These are phyloP conservation scores for Glyptemys insculpta DNA, from an alignment of 2,797 vertebrate species.

Conservation along the genomic window DNA sequence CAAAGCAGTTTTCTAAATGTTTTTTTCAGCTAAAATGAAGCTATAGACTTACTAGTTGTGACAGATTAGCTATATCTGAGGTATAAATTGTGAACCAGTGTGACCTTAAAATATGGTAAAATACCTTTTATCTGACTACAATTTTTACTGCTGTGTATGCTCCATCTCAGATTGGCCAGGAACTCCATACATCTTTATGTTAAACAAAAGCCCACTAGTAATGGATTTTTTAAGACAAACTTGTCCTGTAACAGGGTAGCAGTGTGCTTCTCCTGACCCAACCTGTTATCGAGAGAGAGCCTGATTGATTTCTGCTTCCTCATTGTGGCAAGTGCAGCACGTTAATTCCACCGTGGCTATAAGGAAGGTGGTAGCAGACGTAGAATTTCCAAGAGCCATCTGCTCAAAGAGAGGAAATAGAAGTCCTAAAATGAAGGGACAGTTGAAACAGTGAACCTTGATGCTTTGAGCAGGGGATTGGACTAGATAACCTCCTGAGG, in stretches of 20 bases:
- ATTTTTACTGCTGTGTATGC: not conserved
- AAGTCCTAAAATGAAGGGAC: not conserved
- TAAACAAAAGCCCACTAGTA: not conserved
- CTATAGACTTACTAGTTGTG: not conserved
- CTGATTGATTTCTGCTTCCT: not conserved
- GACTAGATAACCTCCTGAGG: too few relatives aligned
- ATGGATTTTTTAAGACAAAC: not conserved
- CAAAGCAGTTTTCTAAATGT: not conserved
- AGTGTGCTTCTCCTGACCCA: not conserved
- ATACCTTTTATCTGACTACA: not conserved
- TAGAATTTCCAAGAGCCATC: not conserved
- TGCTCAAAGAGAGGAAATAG: accelerated
- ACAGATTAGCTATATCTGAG: not conserved
- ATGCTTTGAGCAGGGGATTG: not conserved
- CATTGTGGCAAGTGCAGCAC: not conserved
- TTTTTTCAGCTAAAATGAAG: not conserved
- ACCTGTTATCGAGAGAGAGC: not conserved
- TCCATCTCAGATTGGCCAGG: not conserved
- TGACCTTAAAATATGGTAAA: not conserved
- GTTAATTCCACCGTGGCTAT: not conserved
- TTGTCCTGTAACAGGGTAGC: not conserved
- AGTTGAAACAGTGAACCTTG: not conserved
- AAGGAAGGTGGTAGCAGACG: not conserved
- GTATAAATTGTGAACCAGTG: not conserved
- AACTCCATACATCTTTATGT: not conserved